A percentile compares a stretch with the other conserved stretches of the same genome.
Conservation (phyloP, 2,113 vertebrate species). For the Motacilla tschutschensis region DNA sequence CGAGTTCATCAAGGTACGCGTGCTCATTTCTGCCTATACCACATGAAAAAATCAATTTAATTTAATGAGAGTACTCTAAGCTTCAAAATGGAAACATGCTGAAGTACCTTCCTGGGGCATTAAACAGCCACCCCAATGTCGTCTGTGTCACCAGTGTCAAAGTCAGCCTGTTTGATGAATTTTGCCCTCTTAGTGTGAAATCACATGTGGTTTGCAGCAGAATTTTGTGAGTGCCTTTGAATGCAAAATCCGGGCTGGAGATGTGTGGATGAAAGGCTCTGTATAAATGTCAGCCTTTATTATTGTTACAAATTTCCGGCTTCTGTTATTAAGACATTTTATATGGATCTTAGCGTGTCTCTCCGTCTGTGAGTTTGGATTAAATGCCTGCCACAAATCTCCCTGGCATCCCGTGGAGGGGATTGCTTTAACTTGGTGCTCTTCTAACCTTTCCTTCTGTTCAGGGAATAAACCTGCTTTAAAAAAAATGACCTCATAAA, state of each 20-base stretch:
- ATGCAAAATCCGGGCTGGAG: slow-evolving; percentile 7
- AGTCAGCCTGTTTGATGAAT: neutral
- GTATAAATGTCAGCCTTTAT: slow-evolving; percentile 58
- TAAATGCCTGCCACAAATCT: slow-evolving; percentile 57
- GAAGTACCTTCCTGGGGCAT: neutral
- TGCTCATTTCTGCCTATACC: neutral
- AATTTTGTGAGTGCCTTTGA: slow-evolving; percentile 24
- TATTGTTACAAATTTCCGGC: slow-evolving; percentile 60
- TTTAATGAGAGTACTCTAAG: neutral
- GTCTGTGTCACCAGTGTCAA: neutral
- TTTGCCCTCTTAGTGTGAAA: slow-evolving; percentile 30
- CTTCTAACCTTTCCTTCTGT: slow-evolving; percentile 60
- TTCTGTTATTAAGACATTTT: slow-evolving; percentile 63
- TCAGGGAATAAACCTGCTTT: slow-evolving; percentile 40
- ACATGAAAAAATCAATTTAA: neutral
- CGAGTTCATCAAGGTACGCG: neutral
- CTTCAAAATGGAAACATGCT: neutral
- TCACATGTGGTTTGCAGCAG: slow-evolving; percentile 8
- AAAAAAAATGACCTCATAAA: slow-evolving; percentile 59
- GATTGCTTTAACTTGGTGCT: slow-evolving; percentile 45
- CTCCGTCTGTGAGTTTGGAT: neutral
- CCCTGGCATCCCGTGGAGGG: slow-evolving; percentile 34
- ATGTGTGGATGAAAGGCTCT: slow-evolving; percentile 47
- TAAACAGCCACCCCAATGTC: neutral
- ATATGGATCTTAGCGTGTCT: slow-evolving; percentile 20